phyloP scores from a whole-genome alignment of 1,140 invertebrate species.

The Notospermus geniculatus region DNA sequence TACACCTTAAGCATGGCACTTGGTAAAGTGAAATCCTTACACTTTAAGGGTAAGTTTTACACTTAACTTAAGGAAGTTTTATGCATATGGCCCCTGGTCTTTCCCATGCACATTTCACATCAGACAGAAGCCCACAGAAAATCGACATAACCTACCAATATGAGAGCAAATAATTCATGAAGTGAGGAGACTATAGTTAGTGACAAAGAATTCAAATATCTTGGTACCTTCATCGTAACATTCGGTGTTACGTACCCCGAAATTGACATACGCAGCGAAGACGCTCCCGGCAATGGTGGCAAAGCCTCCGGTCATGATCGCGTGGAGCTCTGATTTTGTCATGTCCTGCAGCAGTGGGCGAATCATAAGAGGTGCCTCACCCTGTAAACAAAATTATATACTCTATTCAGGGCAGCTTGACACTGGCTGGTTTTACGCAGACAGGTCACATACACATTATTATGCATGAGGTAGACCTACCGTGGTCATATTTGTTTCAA shows the following conservation, averaged over 20 bases:
- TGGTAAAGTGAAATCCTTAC: too few species aligned
- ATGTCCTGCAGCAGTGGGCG: slow-evolving; percentile 62
- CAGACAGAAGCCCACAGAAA: neutral
- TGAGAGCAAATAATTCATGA: too few species aligned
- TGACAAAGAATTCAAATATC: too few species aligned
- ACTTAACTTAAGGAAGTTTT: too few species aligned
- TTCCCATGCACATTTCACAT: neutral
- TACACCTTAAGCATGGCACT: too few species aligned
- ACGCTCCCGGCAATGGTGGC: slow-evolving; percentile 91
- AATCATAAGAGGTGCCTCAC: slow-evolving; percentile 83
- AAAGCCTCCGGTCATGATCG: slow-evolving; percentile 91
- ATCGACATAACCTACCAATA: slow-evolving; percentile 34
- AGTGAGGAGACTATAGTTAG: too few species aligned
- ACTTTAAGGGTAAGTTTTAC: too few species aligned
- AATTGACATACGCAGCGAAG: slow-evolving; percentile 85
- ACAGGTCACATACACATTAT: neutral
- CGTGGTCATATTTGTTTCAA: neutral
- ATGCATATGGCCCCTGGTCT: too few species aligned
- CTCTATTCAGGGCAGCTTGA: slow-evolving; percentile 1
- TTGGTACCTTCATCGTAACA: too few species aligned
- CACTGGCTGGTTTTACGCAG: too few species aligned
- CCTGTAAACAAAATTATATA: slow-evolving; percentile 60
- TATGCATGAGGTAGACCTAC: neutral
- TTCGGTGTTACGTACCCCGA: too few species aligned
- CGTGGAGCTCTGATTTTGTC: slow-evolving; percentile 86